phyloP scores from a whole-genome alignment of 64 coral and sea anemone species.

The Montipora cactus region DNA sequence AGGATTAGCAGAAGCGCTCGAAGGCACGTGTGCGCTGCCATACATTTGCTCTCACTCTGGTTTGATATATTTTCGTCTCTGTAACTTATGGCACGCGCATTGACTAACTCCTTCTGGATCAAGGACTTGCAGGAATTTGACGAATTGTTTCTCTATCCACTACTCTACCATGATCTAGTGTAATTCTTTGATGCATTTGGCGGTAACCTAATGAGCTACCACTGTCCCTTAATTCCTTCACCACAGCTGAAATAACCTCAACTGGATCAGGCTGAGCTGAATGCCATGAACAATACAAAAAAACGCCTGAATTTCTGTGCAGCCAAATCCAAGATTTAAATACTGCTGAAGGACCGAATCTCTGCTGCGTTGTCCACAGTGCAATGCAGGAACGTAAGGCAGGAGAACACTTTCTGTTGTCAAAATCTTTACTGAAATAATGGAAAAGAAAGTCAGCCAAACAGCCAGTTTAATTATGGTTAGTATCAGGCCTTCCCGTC shows the following conservation, averaged over 20 bases:
- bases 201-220: constrained; percentile 51
- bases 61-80: constrained; percentile 42
- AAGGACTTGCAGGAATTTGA: not conserved
- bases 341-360: constrained; percentile 45
- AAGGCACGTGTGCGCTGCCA: too few relatives aligned
- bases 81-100: constrained; percentile 34
- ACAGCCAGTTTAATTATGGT: not conserved
- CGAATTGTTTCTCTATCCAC: constrained; percentile 42
- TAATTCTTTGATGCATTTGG: constrained; percentile 71
- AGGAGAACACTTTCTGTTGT: constrained; percentile 11
- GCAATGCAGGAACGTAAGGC: constrained; percentile 48
- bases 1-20: too few relatives aligned
- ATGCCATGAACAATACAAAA: constrained; percentile 55
- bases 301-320: constrained; percentile 59
- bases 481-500: not conserved
- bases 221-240: constrained; percentile 30
- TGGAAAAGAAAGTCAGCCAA: not conserved
- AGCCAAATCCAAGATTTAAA: constrained; percentile 54
- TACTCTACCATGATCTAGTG: constrained; percentile 39
- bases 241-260: constrained; percentile 66
- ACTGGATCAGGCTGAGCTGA: not conserved
- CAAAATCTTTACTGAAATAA: not conserved
- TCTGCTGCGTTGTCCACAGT: not conserved
- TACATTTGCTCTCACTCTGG: too few relatives aligned
- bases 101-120: constrained; percentile 54